Base-by-base conservation (phyloP, 2,113 vertebrate genomes). In the Thryonomys swinderianus region DNA sequence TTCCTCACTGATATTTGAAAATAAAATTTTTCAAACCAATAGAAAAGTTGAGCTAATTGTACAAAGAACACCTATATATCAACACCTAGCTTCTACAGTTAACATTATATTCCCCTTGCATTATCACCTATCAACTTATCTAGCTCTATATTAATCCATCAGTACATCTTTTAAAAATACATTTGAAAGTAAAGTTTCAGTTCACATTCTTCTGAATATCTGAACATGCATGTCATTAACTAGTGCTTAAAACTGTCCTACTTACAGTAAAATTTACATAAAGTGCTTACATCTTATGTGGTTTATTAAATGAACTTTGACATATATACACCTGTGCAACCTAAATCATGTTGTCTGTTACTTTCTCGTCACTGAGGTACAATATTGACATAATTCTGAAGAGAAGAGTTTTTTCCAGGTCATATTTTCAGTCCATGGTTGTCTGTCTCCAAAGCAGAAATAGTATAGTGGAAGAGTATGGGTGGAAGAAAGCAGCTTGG, bases 1-100 rank as follows among this genome's bases (percentile, higher is more conserved):
- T 66, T n/a, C n/a, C 25, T 95, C 27, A 23, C 71, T 88, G 57
- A 73, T 9, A 61, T 42, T 45, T 94, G 83, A 85, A 91, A 61
- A 85, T 59, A 53, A 87, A 93, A 80, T 23, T n/a, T 53, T 6
- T 32, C 21, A 88, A 95, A 73, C 55, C 4, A 59, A 88, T 20
- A 82, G 42, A 92, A 90, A 94, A 85, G 23, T 51, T 59, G 53
- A 88, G 32, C 11, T 34, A 85, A 37, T 81, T 92, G 5, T 61
- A 42, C 32, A 67, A 40, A 66, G 27, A 93, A 61, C 14, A 93
- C 25, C 11, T 23, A 66, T 7, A 30, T 61, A 81, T 64, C 27
- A 61, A n/a, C n/a, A 83, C 23, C 17, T 85, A 78, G n/a, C 73
- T 80, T 69, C 8, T 74, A 1, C 73, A 73, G 40, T 93, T 85